A percentile compares a stretch with the other conserved stretches of the same genome.
Conservation (phyloP, 1,140 invertebrate genomes). For the Argopecten irradians region DNA sequence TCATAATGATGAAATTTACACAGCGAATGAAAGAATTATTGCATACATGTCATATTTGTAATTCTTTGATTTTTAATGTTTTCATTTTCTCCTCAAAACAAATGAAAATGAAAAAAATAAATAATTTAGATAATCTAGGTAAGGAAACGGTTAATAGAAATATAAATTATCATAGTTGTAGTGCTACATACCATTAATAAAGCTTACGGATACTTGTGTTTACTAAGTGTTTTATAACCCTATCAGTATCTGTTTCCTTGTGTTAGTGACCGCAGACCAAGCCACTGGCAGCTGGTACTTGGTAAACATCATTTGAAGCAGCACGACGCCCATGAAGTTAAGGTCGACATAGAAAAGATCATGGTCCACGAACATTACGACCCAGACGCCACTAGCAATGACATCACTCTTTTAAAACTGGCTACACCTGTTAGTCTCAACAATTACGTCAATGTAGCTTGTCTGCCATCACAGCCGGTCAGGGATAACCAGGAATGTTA, state of each 20-base stretch:
- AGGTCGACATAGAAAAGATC: slow-evolving; percentile 45
- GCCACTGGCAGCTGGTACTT: slow-evolving; percentile 74
- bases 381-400: slow-evolving; percentile 76
- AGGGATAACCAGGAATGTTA: slow-evolving; percentile 51
- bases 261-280: slow-evolving; percentile 42
- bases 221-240: no score
- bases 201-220: neutral
- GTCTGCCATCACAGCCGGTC: slow-evolving; percentile 78
- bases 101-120: no score
- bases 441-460: slow-evolving; percentile 81
- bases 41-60: no score
- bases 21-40: no score
- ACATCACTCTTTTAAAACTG: slow-evolving; percentile 82
- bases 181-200: neutral
- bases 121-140: no score
- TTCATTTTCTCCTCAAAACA: no score
- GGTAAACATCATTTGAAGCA: slow-evolving; percentile 78
- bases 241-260: neutral
- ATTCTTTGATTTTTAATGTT: no score
- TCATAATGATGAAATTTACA: no score
- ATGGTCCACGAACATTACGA: slow-evolving; percentile 63
- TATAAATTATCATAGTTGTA: no score
- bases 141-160: no score
- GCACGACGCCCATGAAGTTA: slow-evolving; percentile 49
- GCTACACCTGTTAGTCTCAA: slow-evolving; percentile 77